Evolutionary conservation across 2,113 vertebrate genomes (phyloP), one percentile per base, ranked within the genome.

Genomic region (Pomatorhinus ruficollis): DNA sequence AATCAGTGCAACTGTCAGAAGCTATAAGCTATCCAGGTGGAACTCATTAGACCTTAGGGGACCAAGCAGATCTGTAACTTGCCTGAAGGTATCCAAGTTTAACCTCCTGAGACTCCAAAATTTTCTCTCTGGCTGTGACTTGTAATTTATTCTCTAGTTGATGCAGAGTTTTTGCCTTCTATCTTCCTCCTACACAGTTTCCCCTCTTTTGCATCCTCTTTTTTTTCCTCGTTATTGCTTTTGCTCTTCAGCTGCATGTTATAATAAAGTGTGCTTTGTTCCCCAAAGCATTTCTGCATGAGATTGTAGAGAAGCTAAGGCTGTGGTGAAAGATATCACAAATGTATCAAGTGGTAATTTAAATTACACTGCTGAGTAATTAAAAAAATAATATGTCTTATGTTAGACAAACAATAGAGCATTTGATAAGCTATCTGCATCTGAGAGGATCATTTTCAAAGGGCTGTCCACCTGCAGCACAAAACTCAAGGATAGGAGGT

Each of bases 371-470:
- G 54, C 17, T 77, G 71, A 31, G 27, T 80, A 77, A 91, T 93
- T 93, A 19, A 12, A 91, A 90, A 96, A 70, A 61, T 24, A 82
- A 11, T 33, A 19, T 31, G 5, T 33, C 64, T 93, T 77, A 21
- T 69, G 49, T 83, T 93, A 88, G 39, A 42, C 54, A 93, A 90
- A 91, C 70, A 93, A 90, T 77, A 45, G n/a, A 75, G 61, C 35
- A 39, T 85, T 96, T 85, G 66, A 90, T 90, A 88, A 94, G 76
- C n/a, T 83, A 44, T 47, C 47, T 93, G 72, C 63, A 74, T 82
- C 75, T 69, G 59, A 90, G 64, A 83, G 64, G 44, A 71, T 72
- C 1, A 47, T 85, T 96, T 96, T 80, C 82, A 91, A 80, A 88
- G 59, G 44, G 30, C 66, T 52, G 33, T 69, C 59, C 47, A 92